phyloP scores from a whole-genome alignment of 1,140 invertebrate species.

The Physella acuta region DNA sequence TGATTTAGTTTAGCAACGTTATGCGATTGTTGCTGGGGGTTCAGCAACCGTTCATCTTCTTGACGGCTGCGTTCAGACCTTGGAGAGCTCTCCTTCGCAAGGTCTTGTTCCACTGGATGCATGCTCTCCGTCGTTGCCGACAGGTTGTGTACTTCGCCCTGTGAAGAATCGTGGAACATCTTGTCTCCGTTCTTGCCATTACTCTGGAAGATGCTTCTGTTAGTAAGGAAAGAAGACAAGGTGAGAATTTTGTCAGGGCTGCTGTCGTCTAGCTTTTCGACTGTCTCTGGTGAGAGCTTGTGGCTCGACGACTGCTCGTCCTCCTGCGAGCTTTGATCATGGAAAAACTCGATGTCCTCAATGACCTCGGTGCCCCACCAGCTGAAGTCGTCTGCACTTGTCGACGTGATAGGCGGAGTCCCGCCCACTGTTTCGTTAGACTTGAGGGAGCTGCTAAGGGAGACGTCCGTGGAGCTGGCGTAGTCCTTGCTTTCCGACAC shows the following conservation, averaged over 20 bases:
- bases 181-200: no score
- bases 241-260: neutral
- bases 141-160: no score
- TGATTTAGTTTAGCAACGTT: no score
- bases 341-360: slow-evolving; percentile 9
- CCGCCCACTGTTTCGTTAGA: neutral
- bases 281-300: neutral
- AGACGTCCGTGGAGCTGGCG: slow-evolving; percentile 9
- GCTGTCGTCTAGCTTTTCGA: neutral
- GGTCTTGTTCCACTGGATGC: no score
- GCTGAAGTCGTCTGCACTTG: neutral
- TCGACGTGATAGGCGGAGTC: neutral
- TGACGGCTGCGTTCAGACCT: no score
- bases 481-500: neutral
- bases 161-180: no score
- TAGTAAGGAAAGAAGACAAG: slow-evolving; percentile 4
- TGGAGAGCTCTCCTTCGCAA: no score
- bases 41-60: no score
- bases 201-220: neutral
- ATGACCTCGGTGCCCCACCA: slow-evolving; percentile 4
- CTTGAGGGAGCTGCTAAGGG: neutral
- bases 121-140: no score
- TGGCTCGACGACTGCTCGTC: neutral
- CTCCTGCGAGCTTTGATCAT: neutral
- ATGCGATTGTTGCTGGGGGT: no score